Conservation (phyloP, 2,113 vertebrate genomes). For the Lota lota region DNA sequence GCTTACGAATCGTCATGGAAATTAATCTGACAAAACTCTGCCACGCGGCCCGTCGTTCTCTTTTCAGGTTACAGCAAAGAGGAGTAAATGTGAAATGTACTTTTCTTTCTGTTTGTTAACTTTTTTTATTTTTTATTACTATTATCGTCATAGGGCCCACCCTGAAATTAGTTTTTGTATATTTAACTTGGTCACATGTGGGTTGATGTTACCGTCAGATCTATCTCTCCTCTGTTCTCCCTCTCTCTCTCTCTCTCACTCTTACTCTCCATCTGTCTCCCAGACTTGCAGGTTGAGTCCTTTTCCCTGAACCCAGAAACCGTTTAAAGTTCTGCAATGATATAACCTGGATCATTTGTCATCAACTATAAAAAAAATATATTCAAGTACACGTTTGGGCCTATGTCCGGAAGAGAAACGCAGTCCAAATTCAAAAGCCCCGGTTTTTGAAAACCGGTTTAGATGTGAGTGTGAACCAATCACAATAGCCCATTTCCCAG, state of each 20-base stretch:
- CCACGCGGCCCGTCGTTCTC: neutral
- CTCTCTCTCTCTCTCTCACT: slow-evolving; percentile 1
- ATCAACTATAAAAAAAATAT: no score
- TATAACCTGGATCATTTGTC: no score
- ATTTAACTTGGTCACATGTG: slow-evolving; percentile 13
- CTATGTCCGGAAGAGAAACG: no score
- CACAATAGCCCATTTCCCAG: no score
- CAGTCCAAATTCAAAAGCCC: no score
- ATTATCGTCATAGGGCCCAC: neutral
- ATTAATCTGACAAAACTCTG: slow-evolving; percentile 8
- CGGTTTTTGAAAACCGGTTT: no score
- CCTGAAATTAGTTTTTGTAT: slow-evolving; percentile 47
- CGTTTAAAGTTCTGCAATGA: no score
- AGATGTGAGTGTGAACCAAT: no score
- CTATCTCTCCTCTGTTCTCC: neutral
- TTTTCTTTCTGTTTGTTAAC: neutral
- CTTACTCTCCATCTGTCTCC: neutral
- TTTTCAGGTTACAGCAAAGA: slow-evolving; percentile 12
- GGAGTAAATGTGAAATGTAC: slow-evolving; percentile 8
- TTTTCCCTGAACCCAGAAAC: no score
- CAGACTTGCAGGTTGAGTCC: no score
- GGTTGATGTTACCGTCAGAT: neutral
- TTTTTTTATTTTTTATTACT: neutral
- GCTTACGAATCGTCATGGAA: neutral
- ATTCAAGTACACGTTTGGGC: no score